Base-by-base conservation (phyloP, 2,888 invertebrate species). In the Drosophila tanythrix region DNA sequence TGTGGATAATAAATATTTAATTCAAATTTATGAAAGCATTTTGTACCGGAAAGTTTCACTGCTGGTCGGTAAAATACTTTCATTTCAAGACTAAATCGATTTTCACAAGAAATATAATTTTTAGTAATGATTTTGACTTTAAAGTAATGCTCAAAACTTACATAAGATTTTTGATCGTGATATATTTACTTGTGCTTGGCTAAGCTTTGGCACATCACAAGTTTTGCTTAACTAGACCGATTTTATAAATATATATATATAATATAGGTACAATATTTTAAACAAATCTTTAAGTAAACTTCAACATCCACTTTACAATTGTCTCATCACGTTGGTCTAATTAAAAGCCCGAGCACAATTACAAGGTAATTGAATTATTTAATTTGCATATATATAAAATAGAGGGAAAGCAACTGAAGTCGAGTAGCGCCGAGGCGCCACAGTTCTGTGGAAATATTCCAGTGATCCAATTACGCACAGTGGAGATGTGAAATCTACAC, bases 311-410 rank as follows among this genome's bases (percentile, higher is more conserved):
- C 1, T 46, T 21, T 31, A 13, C 27, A 46, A 51, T 15, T 58
- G 50, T 33, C 21, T 29, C 51, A 46, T 18, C n/a, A 18, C 27
- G 40, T 43, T 48, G 43, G 53, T 51, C 46, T 62, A 62, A 73
- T 73, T 79, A 51, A 64, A 56, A 68, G 68, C 38, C 56, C 38
- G 52, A 27, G 57, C 48, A 77, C 58, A 77, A 76, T 76, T 80
- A 48, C 36, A 33, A 58, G 43, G 50, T 67, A 83, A 86, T 81
- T 81, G 65, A 83, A 81, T 83, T 68, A 86, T 74, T 72, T 72
- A 64, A 86, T 86, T 83, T 78, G 51, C 75, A 82, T 84, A 66
- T 48, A 66, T 70, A 73, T 11, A 51, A 64, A 31, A 21, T 25
- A 10, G 35, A 15, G 3, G n/a, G 31, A n/a, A 21, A 59, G 61